These are phyloP conservation scores for Poeciliopsis retropinna DNA, from an alignment of 2,113 vertebrate genomes.

Conservation along the genomic window DNA sequence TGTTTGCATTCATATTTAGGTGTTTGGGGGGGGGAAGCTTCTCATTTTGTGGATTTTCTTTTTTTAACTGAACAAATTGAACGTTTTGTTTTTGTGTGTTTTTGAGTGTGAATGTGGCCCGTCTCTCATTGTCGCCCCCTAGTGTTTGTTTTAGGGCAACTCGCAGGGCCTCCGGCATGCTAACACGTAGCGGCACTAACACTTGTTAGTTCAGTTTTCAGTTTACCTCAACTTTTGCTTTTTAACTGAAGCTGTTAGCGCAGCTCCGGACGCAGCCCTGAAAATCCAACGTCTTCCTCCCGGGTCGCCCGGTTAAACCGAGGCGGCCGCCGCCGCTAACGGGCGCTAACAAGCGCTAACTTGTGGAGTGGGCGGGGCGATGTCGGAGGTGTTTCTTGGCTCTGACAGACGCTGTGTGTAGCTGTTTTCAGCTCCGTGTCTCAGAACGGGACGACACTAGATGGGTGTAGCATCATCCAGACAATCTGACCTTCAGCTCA, in stretches of 20 bases:
- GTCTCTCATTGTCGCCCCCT: conserved; percentile 27
- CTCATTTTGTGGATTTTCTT: conserved; percentile 44
- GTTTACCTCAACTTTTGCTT: conserved; percentile 65
- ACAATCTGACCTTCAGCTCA: background rate
- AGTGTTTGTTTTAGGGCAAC: conserved; percentile 37
- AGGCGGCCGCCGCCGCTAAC: conserved; percentile 21
- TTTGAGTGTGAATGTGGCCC: conserved; percentile 19
- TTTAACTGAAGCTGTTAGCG: conserved; percentile 42
- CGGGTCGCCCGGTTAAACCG: conserved; percentile 2
- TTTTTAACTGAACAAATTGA: conserved; percentile 70
- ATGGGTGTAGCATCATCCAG: background rate
- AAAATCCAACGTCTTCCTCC: conserved; percentile 74
- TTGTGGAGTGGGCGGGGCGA: background rate
- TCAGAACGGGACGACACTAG: background rate
- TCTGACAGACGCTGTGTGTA: background rate
- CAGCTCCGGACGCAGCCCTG: conserved; percentile 25
- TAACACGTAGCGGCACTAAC: conserved; percentile 35
- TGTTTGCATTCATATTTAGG: conserved; percentile 59
- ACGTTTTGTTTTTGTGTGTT: conserved; percentile 6
- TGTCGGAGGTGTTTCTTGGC: background rate
- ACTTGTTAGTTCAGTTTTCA: conserved; percentile 40
- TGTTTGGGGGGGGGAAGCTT: conserved; percentile 45
- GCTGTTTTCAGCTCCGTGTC: background rate
- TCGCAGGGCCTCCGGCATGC: conserved; percentile 38
- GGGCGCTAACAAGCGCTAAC: conserved; percentile 16